phyloP scores from a whole-genome alignment of 2,113 vertebrate genomes.

The Aplodontia rufa region DNA sequence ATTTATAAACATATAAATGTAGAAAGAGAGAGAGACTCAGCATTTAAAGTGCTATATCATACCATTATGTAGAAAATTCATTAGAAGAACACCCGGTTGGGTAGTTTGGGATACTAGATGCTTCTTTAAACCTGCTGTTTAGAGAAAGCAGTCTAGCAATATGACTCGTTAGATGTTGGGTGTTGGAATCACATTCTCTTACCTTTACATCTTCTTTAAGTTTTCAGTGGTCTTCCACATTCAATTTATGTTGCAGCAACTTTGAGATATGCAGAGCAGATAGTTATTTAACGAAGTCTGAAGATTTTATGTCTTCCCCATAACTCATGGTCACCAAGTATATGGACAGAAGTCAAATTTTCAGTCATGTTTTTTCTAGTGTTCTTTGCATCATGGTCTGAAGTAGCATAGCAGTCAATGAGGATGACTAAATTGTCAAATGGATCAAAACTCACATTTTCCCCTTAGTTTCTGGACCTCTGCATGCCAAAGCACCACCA shows the following conservation, averaged over 20 bases:
- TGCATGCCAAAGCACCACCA: not conserved
- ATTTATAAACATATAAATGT: not conserved
- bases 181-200: not conserved
- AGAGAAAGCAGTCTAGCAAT: not conserved
- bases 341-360: not conserved
- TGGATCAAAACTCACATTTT: not conserved
- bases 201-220: not conserved
- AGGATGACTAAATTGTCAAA: not conserved
- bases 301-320: not conserved
- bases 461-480: not conserved
- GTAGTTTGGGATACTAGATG: not conserved
- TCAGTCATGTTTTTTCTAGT: not conserved
- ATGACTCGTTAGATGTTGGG: not conserved
- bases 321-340: not conserved
- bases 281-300: not conserved
- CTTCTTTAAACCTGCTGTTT: not conserved
- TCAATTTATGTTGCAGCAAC: not conserved
- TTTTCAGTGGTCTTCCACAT: not conserved
- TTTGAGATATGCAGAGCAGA: not conserved
- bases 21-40: not conserved
- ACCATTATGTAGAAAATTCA: not conserved
- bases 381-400: not conserved
- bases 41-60: not conserved
- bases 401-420: not conserved
- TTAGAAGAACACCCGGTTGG: not conserved